Evolutionary conservation across 2,113 vertebrate genomes (phyloP).

Genomic region (Silurus glanis): DNA sequence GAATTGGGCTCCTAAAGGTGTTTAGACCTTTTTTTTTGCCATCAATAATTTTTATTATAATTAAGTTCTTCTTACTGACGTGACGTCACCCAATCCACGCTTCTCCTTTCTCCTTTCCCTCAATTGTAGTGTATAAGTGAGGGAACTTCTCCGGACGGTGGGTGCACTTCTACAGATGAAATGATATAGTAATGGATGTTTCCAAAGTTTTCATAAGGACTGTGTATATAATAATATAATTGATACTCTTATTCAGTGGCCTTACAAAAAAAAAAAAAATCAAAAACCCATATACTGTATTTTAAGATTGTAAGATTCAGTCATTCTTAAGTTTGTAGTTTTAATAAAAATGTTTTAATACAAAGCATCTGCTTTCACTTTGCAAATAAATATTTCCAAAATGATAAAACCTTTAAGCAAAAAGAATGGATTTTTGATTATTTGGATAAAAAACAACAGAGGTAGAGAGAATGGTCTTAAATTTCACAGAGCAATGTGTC

Average conservation of each 20-base stretch:
- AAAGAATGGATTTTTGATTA: not conserved
- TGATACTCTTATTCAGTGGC: not conserved
- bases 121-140: too few species aligned
- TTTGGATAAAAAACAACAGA: not conserved
- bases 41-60: too few species aligned
- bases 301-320: not conserved
- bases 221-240: not conserved
- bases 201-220: too few species aligned
- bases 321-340: not conserved
- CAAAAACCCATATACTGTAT: not conserved
- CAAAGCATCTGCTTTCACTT: not conserved
- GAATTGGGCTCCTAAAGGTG: too few species aligned
- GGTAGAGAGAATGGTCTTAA: not conserved
- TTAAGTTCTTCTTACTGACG: too few species aligned
- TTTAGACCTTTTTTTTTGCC: too few species aligned
- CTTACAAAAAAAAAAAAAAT: not conserved
- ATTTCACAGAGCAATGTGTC: not conserved
- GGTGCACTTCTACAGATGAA: too few species aligned
- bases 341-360: not conserved
- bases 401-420: not conserved
- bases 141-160: too few species aligned
- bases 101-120: too few species aligned
- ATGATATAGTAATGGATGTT: too few species aligned
- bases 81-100: too few species aligned
- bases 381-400: not conserved